Evolutionary conservation across 2,113 vertebrate genomes (phyloP).

Genomic region (Triplophysa siluroides): DNA sequence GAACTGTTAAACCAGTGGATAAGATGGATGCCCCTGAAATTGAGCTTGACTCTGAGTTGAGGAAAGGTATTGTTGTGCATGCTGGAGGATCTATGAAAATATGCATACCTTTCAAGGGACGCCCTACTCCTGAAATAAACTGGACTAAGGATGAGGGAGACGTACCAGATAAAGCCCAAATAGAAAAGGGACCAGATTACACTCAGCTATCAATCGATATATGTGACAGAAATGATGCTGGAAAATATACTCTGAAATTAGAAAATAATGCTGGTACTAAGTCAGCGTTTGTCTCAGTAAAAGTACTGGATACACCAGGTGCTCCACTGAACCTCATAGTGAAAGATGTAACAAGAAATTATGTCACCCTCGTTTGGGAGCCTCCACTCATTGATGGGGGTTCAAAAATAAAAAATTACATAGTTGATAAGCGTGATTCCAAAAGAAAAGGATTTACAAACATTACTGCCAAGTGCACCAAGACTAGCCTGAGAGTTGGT

Average conservation of each 20-base stretch:
- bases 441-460: constrained; percentile 92
- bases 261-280: constrained; percentile 93
- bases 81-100: constrained; percentile 92
- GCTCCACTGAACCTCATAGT: constrained; percentile 86
- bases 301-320: constrained; percentile 94
- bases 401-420: constrained; percentile 91
- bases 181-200: constrained; percentile 85
- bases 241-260: constrained; percentile 89
- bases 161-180: constrained; percentile 87
- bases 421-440: constrained; percentile 96
- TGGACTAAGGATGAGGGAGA: constrained; percentile 94
- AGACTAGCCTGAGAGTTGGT: constrained; percentile 90
- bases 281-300: constrained; percentile 94
- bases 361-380: constrained; percentile 89
- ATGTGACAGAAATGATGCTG: constrained; percentile 94
- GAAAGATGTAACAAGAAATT: constrained; percentile 91
- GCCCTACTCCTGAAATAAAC: constrained; percentile 87
- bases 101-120: constrained; percentile 91
- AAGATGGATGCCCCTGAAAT: constrained; percentile 93
- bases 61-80: constrained; percentile 92
- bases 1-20: constrained; percentile 88
- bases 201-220: constrained; percentile 92
- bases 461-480: constrained; percentile 88
- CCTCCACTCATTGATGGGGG: constrained; percentile 94
- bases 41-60: constrained; percentile 90